Base-by-base conservation (phyloP, 1,140 invertebrate genomes). In the Grapholita molesta region DNA sequence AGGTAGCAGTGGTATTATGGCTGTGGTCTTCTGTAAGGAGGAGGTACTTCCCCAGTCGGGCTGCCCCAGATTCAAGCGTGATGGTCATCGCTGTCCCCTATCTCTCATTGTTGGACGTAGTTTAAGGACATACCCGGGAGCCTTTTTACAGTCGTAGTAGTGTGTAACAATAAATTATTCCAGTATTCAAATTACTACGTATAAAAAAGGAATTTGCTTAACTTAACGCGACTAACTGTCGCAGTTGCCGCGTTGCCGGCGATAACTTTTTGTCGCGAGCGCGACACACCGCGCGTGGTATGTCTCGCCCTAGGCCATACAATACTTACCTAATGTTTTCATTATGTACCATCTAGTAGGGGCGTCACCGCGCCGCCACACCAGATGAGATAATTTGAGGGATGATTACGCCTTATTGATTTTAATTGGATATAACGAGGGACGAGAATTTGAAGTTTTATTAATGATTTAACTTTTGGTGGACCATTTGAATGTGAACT, bases 401-500 rank as follows among this genome's bases (percentile, higher is more conserved):
- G 79, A 73, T 74, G 69, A 72, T 61, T 33, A 69, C 71, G 77
- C 69, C 68, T 80, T 74, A 84, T 83, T 79, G 82, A 81, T 78
- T 79, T 82, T 85, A 83, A 85, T 85, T 85, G 82, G 68, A 74
- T 82, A 74, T 71, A 72, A 70, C 72, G 55, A 30, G 55, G 24
- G 55, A 25, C 28, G 24, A 30, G 30, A 61, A 61, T 30, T 61
- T 28, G 9, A 61, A 61, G 55, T 28, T 28, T 30, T 28, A n/a
- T 12, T 3, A 61, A 11, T n/a, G 30, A 61, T 30, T 28, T 18
- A n/a, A 61, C 25, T 18, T 32, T 30, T 25, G 42, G 42, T 9
- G n/a, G 18, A 18, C 38, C 7, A 12, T 7, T 48, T 18, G n/a
- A 18, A 21, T 48, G 38, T 18, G 4, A 35, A 35, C 12, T 35